Conservation (phyloP, 1,140 invertebrate species). For the Euura saliciscinereae region DNA sequence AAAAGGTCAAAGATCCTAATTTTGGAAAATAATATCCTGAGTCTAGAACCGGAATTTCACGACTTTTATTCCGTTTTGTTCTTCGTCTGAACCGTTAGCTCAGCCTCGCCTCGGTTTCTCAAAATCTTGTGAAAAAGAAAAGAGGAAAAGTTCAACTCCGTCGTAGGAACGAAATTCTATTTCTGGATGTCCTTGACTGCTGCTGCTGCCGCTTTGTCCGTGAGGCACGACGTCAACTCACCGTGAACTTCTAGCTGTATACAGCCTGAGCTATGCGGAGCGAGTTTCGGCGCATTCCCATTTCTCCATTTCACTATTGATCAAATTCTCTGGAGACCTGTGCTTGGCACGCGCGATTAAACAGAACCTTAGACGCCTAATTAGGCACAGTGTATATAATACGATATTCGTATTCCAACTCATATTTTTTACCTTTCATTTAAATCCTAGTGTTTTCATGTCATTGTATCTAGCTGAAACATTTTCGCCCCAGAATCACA, state of each 20-base stretch:
- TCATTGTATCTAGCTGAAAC: no score
- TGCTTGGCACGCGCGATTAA: no score
- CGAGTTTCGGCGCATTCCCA: no score
- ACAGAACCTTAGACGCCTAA: no score
- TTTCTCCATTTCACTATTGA: no score
- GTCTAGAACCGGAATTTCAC: background rate
- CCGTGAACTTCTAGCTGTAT: background rate
- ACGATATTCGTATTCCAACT: no score
- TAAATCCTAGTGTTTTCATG: no score
- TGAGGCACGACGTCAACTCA: background rate
- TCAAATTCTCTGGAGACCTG: no score
- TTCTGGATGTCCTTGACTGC: slow-evolving; percentile 6
- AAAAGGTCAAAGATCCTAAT: background rate
- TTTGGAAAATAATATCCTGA: background rate
- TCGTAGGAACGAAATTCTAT: background rate
- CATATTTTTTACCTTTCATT: no score
- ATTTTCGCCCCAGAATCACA: no score
- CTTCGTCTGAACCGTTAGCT: background rate
- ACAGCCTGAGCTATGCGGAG: no score
- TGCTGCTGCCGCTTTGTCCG: background rate
- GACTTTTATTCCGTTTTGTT: slow-evolving; percentile 3
- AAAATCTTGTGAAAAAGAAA: background rate
- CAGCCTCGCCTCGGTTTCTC: background rate
- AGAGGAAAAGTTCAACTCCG: background rate
- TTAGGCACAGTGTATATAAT: no score